phyloP scores from a whole-genome alignment of 2,888 invertebrate species.

The Synanthedon formicaeformis region DNA sequence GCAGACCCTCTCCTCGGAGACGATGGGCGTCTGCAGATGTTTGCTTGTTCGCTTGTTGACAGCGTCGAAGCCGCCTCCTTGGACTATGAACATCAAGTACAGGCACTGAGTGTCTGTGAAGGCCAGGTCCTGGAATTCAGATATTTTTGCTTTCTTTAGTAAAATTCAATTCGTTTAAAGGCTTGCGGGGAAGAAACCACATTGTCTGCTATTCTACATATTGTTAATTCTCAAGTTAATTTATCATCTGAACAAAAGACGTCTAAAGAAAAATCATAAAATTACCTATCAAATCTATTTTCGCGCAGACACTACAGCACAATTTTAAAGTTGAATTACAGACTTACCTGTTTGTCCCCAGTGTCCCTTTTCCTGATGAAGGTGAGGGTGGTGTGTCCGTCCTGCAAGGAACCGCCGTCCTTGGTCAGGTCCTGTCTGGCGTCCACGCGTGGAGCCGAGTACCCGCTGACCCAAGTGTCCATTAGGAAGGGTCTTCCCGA shows the following conservation, averaged over 20 bases:
- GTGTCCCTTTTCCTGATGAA: conserved; percentile 84
- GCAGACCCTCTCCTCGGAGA: conserved; percentile 83
- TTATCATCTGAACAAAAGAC: too few relatives aligned
- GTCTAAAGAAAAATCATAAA: too few relatives aligned
- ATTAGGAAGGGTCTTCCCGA: conserved; percentile 84
- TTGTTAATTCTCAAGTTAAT: too few relatives aligned
- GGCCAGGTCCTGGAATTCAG: conserved; percentile 74
- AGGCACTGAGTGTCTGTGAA: conserved; percentile 86
- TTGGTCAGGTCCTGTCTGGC: conserved; percentile 79
- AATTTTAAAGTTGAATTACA: too few relatives aligned
- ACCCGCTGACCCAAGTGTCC: conserved; percentile 89
- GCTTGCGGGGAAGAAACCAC: too few relatives aligned
- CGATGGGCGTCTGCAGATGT: conserved; percentile 78
- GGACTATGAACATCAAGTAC: conserved; percentile 88
- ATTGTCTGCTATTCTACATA: too few relatives aligned
- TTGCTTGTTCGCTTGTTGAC: conserved; percentile 88
- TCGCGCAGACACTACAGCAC: too few relatives aligned
- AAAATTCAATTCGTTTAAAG: not conserved
- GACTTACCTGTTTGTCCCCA: conserved; percentile 68
- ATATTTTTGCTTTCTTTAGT: not conserved
- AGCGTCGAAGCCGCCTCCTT: conserved; percentile 84
- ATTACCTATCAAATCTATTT: too few relatives aligned
- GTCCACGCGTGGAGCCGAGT: conserved; percentile 80
- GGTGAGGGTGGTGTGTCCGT: conserved; percentile 82
- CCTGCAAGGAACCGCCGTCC: conserved; percentile 75